Evolutionary conservation across 2,113 vertebrate genomes (phyloP), one percentile per base, ranked within the genome.

Genomic region (Neodontobutis hainanensis): DNA sequence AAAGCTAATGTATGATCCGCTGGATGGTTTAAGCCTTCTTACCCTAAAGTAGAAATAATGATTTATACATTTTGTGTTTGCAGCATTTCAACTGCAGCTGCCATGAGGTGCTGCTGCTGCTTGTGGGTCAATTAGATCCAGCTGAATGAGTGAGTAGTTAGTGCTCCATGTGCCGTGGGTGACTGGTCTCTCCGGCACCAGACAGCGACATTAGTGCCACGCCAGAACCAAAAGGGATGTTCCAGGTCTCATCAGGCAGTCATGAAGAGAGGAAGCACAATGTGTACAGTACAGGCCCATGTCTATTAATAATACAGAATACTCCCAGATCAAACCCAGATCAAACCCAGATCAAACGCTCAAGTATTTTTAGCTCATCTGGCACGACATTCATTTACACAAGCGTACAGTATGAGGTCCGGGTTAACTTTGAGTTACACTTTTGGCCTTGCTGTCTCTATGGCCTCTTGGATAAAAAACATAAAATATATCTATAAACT

Each of bases 171-270:
- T 50, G 52, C 56, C 49, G 50, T 14, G 70, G 70, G 42, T 83
- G 80, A 72, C 46, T 65, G 66, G 64, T 5, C 44, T 70, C 75
- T 62, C 63, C 46, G 73, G 70, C 77, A 80, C 65, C 71, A 85
- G 60, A 69, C 76, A 80, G 73, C 68, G 63, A 60, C 75, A 80
- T 84, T 70, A 81, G 73, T 61, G 53, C 68, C 6, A 5, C 4
- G 50, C 47, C 70, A 19, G 5, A 62, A 63, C 71, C 77, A 59
- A 64, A 45, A 79, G 85, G 81, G 73, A 77, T 34, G 64, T 52
- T 78, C 70, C 70, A 59, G 60, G 52, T 77, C 68, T 74, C 68
- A 78, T 87, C 85, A 80, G 65, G 59, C 76, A 58, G 68, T 82
- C 79, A 84, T 71, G 78, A 83, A 73, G 60, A 74, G 61, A 32